Conservation (phyloP, 2,113 vertebrate genomes). For the Paradisaea rubra region DNA sequence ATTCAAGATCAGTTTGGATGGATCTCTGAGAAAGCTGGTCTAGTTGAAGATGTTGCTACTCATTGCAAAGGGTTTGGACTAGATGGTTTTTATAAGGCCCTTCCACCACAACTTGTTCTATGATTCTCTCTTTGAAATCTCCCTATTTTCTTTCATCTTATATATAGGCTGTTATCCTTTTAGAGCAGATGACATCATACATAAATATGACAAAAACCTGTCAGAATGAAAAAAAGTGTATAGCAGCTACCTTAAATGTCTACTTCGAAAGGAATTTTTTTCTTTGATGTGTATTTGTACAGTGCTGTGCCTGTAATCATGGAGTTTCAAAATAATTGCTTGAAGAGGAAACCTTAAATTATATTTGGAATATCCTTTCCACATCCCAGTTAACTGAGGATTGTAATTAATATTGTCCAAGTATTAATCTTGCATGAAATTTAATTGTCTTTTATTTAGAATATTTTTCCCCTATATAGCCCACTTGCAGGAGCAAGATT, state of each 20-base stretch:
- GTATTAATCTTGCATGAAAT: background rate
- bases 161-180: background rate
- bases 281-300: background rate
- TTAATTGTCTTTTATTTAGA: background rate
- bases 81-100: background rate
- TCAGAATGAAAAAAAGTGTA: background rate
- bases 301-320: background rate
- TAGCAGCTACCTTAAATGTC: background rate
- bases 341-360: background rate
- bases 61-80: background rate
- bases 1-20: background rate
- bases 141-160: background rate
- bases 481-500: background rate
- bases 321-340: background rate
- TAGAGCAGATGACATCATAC: background rate
- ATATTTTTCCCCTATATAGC: background rate
- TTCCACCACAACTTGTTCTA: background rate
- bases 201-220: background rate
- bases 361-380: background rate
- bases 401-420: background rate
- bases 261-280: background rate
- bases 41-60: background rate
- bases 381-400: background rate
- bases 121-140: background rate
- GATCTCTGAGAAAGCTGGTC: background rate